These are phyloP conservation scores for Lobophora halterata DNA, from an alignment of 2,888 invertebrate species.

Conservation along the genomic window DNA sequence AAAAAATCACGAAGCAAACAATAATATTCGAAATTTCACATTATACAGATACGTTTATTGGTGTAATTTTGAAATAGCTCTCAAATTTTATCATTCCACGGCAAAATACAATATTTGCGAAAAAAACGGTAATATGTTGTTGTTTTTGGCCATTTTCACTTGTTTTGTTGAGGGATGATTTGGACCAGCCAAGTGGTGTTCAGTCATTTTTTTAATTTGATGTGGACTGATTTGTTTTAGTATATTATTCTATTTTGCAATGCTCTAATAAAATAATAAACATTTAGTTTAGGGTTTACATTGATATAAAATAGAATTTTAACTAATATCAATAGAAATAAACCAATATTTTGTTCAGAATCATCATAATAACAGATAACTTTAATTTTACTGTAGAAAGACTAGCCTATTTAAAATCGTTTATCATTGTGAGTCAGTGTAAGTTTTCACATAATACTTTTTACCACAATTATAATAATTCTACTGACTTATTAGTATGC, in stretches of 20 bases:
- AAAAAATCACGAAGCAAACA: constrained; percentile 35
- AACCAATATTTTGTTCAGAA: neutral
- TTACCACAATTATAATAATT: too few relatives aligned
- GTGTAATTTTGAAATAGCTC: constrained; percentile 14
- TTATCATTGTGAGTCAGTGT: too few relatives aligned
- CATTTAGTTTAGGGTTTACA: too few relatives aligned
- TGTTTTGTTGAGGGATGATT: neutral
- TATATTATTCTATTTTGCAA: constrained; percentile 31
- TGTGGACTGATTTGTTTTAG: constrained; percentile 70
- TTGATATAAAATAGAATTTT: neutral
- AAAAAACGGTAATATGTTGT: constrained; percentile 16
- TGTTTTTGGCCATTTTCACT: constrained; percentile 14
- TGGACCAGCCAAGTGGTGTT: constrained; percentile 6
- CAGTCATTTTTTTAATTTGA: constrained; percentile 34
- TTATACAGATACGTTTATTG: constrained; percentile 7
- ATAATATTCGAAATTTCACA: constrained; percentile 14
- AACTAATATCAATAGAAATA: neutral
- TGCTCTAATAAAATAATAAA: constrained; percentile 5
- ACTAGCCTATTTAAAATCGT: too few relatives aligned
- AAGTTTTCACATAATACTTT: too few relatives aligned
- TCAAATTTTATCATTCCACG: constrained; percentile 28
- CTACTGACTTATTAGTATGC: too few relatives aligned
- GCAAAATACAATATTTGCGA: constrained; percentile 11
- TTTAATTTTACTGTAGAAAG: too few relatives aligned
- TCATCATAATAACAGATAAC: too few relatives aligned